Conservation (phyloP, 2,888 invertebrate genomes). For the Eulithis prunata region DNA sequence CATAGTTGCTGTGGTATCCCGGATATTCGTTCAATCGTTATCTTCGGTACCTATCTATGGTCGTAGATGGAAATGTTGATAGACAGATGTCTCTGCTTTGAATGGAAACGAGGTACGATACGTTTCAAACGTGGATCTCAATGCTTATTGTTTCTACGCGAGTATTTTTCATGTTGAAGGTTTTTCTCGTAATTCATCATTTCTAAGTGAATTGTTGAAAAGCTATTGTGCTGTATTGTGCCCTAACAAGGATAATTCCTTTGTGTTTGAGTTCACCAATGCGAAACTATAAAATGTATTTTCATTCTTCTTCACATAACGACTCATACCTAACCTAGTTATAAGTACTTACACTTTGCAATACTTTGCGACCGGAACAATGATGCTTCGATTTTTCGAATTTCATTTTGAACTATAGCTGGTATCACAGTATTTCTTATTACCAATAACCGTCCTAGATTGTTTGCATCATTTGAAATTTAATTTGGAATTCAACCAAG, state of each 20-base stretch:
- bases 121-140: conserved; percentile 21
- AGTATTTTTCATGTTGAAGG: conserved; percentile 31
- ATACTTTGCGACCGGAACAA: too few species aligned
- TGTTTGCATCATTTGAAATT: conserved; percentile 52
- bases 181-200: conserved; percentile 38
- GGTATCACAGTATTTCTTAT: not conserved
- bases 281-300: conserved; percentile 55
- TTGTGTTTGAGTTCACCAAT: conserved; percentile 59
- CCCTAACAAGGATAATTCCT: conserved; percentile 59
- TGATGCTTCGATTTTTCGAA: not conserved
- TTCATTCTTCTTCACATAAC: conserved; percentile 44
- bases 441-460: conserved; percentile 49
- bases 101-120: conserved; percentile 14
- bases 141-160: conserved; percentile 26
- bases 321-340: not conserved
- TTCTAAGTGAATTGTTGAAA: conserved; percentile 46
- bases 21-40: conserved; percentile 18
- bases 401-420: not conserved
- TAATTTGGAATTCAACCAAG: conserved; percentile 53
- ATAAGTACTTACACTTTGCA: too few species aligned
- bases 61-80: conserved; percentile 18
- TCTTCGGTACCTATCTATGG: not conserved
- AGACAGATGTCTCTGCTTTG: conserved; percentile 23
- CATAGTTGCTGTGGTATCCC: conserved; percentile 5
- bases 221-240: conserved; percentile 49